A percentile compares a stretch with the other conserved stretches of the same genome.
These are phyloP conservation scores for Oscheius myriophilus DNA, from an alignment of 2,888 invertebrate species.

Conservation along the genomic window DNA sequence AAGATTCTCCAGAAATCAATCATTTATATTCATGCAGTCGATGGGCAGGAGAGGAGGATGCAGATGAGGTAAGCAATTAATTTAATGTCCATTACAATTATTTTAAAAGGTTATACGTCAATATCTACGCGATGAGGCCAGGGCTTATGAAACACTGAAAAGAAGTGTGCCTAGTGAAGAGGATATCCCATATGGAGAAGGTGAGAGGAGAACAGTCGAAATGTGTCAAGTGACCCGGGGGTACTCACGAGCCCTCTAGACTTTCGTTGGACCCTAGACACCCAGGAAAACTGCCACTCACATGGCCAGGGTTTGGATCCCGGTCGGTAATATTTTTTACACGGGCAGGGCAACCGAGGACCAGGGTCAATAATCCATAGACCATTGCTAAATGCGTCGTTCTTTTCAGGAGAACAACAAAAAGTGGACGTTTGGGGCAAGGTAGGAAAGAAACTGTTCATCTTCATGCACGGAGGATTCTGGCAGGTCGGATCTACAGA, in stretches of 20 bases:
- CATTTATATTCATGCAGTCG: slow-evolving; percentile 27
- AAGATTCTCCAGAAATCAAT: slow-evolving; percentile 16
- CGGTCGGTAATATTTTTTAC: too few relatives aligned
- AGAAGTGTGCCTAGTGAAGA: background rate
- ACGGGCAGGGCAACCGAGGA: too few relatives aligned
- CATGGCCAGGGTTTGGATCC: too few relatives aligned
- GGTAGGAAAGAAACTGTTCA: slow-evolving; percentile 34
- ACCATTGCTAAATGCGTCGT: too few relatives aligned
- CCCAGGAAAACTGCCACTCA: too few relatives aligned
- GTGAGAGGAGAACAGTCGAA: background rate
- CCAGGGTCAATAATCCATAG: too few relatives aligned
- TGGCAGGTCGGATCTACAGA: slow-evolving; percentile 33
- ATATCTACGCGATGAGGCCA: slow-evolving; percentile 9
- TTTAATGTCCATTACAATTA: background rate
- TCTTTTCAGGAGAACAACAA: slow-evolving; percentile 32
- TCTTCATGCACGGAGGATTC: slow-evolving; percentile 49
- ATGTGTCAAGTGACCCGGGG: too few relatives aligned
- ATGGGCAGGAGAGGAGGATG: slow-evolving; percentile 8
- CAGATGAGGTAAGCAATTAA: too few relatives aligned
- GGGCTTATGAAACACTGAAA: slow-evolving; percentile 18
- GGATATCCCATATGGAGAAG: slow-evolving; percentile 26
- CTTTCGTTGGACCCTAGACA: too few relatives aligned
- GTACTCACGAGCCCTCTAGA: too few relatives aligned
- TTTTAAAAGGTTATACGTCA: slow-evolving; percentile 16
- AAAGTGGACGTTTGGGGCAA: slow-evolving; percentile 44